Evolutionary conservation across 2,113 vertebrate genomes (phyloP).

Genomic region (Phoxinus phoxinus): DNA sequence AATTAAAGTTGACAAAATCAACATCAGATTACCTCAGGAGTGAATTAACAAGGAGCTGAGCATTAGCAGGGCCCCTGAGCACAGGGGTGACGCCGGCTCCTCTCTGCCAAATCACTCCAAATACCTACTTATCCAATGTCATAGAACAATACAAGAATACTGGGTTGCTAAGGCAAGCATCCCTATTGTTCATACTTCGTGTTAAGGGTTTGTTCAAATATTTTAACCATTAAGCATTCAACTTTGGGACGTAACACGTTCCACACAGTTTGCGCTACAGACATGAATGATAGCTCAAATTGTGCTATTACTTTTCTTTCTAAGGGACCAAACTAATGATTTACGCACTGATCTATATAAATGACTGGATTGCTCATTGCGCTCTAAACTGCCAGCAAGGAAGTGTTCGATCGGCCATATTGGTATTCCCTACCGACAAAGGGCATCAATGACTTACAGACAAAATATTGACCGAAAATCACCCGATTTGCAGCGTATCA

Average conservation of each 20-base stretch:
- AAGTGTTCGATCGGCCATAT: too few relatives aligned
- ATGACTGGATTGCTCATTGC: too few relatives aligned
- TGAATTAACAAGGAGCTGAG: constrained; percentile 89
- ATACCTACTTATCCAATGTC: constrained; percentile 60
- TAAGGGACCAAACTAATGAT: too few relatives aligned
- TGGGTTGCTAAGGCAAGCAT: constrained; percentile 15
- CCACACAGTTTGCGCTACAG: not conserved
- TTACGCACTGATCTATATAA: too few relatives aligned
- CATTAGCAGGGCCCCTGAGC: constrained; percentile 81
- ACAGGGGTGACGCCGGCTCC: constrained; percentile 59
- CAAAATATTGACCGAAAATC: too few relatives aligned
- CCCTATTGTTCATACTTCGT: not conserved
- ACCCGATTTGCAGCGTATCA: too few relatives aligned
- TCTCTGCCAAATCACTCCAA: constrained; percentile 80
- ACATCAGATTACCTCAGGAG: constrained; percentile 98
- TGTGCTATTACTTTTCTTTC: not conserved
- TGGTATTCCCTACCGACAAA: too few relatives aligned
- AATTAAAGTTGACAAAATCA: constrained; percentile 99
- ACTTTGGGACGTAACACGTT: too few relatives aligned
- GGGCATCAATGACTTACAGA: too few relatives aligned
- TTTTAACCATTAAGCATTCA: too few relatives aligned
- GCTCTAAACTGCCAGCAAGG: too few relatives aligned
- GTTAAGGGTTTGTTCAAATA: not conserved
- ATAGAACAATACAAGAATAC: constrained; percentile 4
- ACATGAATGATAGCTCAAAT: not conserved